Conservation (phyloP, 2,888 invertebrate genomes). For the Cinara cedri region DNA sequence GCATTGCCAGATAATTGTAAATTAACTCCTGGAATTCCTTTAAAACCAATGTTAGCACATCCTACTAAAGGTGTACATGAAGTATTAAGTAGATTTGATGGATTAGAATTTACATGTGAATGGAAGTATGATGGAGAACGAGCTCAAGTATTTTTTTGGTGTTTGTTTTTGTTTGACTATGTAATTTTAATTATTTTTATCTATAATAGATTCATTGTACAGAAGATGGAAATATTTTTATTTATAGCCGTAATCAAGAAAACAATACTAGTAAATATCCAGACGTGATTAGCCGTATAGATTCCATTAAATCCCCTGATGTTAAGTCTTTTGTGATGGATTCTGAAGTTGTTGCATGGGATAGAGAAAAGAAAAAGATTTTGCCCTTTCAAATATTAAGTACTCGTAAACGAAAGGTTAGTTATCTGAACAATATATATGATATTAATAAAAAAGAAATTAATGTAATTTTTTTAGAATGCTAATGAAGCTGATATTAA, state of each 20-base stretch:
- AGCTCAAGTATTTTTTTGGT: constrained; percentile 77
- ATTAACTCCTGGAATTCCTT: constrained; percentile 88
- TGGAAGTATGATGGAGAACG: constrained; percentile 99
- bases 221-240: constrained; percentile 73
- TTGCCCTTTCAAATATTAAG: constrained; percentile 95
- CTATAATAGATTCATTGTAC: constrained; percentile 72
- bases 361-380: constrained; percentile 82
- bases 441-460: too few relatives aligned
- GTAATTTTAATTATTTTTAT: background rate
- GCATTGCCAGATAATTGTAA: constrained; percentile 81
- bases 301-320: constrained; percentile 65
- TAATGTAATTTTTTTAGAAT: constrained; percentile 68
- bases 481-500: constrained; percentile 77
- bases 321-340: constrained; percentile 89
- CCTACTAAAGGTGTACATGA: constrained; percentile 94
- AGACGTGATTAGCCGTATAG: constrained; percentile 80
- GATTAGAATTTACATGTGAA: constrained; percentile 92
- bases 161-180: background rate
- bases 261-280: constrained; percentile 95
- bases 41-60: constrained; percentile 98
- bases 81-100: constrained; percentile 83
- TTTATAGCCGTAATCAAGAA: constrained; percentile 96
- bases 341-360: constrained; percentile 97
- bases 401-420: constrained; percentile 91
- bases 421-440: background rate